Percentiles rank a stretch among this genome's conserved stretches.
Evolutionary conservation across 2,113 vertebrate species (phyloP).

Genomic region (Engraulis encrasicolus): DNA sequence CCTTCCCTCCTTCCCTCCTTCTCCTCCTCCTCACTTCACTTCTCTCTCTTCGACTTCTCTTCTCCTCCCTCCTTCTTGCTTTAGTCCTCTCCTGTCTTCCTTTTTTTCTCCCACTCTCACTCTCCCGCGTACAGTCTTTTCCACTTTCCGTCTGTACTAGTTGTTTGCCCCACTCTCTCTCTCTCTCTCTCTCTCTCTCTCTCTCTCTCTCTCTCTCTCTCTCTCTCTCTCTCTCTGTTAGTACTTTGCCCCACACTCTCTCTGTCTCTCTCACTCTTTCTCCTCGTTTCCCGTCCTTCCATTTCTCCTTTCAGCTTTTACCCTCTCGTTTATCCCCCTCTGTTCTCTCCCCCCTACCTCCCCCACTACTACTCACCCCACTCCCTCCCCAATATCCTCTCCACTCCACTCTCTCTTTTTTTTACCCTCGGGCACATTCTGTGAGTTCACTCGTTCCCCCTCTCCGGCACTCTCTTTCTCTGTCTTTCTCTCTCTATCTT

Average conservation of each 20-base stretch:
- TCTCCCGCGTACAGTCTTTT: conserved; percentile 19
- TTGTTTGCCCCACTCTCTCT: too few species aligned
- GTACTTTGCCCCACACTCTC: too few species aligned
- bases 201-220: conserved; percentile 23
- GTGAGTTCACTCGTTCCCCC: conserved; percentile 37
- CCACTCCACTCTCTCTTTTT: conserved; percentile 24
- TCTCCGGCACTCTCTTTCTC: not conserved
- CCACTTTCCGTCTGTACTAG: conserved; percentile 37
- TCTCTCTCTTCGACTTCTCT: conserved; percentile 52
- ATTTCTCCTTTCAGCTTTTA: conserved; percentile 30
- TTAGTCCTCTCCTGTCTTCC: conserved; percentile 3
- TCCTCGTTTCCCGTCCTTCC: conserved; percentile 11
- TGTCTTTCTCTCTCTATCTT: conserved; percentile 31
- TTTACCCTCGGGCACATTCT: conserved; percentile 52
- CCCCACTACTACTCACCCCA: conserved; percentile 16
- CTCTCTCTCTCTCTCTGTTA: conserved; percentile 37
- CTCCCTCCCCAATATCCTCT: conserved; percentile 21
- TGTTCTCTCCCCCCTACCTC: conserved; percentile 31
- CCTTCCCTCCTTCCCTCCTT: conserved; percentile 43
- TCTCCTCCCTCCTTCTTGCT: conserved; percentile 34
- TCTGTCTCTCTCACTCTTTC: conserved; percentile 52
- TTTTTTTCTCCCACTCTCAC: conserved; percentile 41
- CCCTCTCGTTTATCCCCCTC: conserved; percentile 44
- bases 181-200: conserved; percentile 52
- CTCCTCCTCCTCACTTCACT: conserved; percentile 46